A percentile compares a stretch with the other conserved stretches of the same genome.
Evolutionary conservation across 2,888 invertebrate genomes (phyloP).

Genomic region (Opisthograptis luteolata): DNA sequence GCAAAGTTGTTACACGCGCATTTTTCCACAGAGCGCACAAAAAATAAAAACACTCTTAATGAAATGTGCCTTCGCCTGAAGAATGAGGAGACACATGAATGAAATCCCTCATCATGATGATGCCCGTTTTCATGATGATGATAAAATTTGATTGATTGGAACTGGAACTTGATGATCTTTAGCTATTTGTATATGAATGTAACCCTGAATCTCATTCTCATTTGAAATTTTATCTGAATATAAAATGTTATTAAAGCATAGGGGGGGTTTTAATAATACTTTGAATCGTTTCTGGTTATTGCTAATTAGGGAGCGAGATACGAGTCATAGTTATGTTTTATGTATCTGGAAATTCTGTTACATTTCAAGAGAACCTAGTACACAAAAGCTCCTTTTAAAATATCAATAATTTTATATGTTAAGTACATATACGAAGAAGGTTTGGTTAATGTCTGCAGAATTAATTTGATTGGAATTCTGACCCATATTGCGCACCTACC

Average conservation of each 20-base stretch:
- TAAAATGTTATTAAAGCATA: not conserved
- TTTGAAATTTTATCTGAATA: not conserved
- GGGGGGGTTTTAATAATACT: not conserved
- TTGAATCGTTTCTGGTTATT: not conserved
- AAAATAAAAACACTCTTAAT: no score
- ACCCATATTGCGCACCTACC: not conserved
- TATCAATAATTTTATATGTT: no score
- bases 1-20: not conserved
- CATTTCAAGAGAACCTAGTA: not conserved
- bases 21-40: no score
- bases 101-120: no score
- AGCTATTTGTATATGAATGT: slow-evolving; percentile 9
- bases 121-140: no score
- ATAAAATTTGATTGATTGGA: not conserved
- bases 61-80: no score
- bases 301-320: slow-evolving; percentile 4
- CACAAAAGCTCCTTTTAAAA: slow-evolving; percentile 3
- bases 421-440: not conserved
- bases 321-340: no score
- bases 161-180: not conserved
- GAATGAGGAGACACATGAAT: no score
- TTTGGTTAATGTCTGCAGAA: slow-evolving; percentile 17
- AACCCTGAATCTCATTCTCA: not conserved
- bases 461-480: slow-evolving; percentile 29
- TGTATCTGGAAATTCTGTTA: slow-evolving; percentile 1